Evolutionary conservation across 1,140 invertebrate genomes (phyloP), one percentile per base, ranked within the genome.

Genomic region (Myzus persicae): DNA sequence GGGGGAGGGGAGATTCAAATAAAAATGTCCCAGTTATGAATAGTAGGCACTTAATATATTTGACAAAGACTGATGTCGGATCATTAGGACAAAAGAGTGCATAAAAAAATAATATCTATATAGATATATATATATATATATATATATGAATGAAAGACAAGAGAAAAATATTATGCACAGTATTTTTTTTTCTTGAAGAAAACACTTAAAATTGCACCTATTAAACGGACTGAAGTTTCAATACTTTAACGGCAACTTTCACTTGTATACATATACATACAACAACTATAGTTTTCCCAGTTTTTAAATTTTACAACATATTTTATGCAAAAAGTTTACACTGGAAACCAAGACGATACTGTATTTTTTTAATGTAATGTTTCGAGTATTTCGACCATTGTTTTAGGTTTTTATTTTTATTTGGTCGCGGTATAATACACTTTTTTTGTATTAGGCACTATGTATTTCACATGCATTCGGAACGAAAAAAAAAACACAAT

Each of bases 1-100:
- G 24, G 9, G 89, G n/a, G 9, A 14, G 44, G 54, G 40, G 7
- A 36, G n/a, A 82, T 84, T 92, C 76, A 42, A 92, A 82, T 92
- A 92, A 92, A 92, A 92, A 92, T 81, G 91, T 92, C 91, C 31
- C 38, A 8, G 91, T 92, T 92, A 92, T 82, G 91, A 92, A 92
- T 92, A 8, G 91, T 46, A 46, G 42, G 91, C 76, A 81, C 91
- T 92, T 92, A 92, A 82, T 81, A 82, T 81, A 84, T 22, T 84
- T 84, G 91, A 92, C 91, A 92, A 92, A 82, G 91, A 92, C 91
- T 92, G 76, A 92, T 92, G 91, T 48, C n/a, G 42, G 91, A 48
- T 48, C 91, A 48, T 92, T 92, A 92, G n/a, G 59, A 46, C 67
- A 48, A 92, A 92, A 81, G 44, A 46, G 67, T 81, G 22, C 5